Conservation (phyloP, 2,797 vertebrate genomes). For the Gymnothorax reevesii region DNA sequence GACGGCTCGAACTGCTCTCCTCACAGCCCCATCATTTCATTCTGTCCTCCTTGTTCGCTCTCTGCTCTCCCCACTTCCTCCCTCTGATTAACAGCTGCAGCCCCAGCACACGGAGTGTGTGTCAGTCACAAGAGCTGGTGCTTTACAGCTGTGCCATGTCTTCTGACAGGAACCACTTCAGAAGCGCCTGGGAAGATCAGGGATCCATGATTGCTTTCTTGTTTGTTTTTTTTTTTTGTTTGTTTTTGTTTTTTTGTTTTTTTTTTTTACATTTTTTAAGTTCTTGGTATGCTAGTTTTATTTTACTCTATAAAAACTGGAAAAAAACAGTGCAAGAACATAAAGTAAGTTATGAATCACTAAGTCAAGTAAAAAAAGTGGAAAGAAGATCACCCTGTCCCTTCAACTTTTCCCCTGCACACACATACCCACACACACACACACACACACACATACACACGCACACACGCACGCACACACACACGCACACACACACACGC, state of each 20-base stretch:
- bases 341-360: conserved; percentile 28
- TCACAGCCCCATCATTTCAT: not conserved
- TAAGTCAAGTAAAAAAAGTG: conserved; percentile 26
- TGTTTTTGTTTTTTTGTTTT: not conserved
- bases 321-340: conserved; percentile 10
- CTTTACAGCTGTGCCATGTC: not conserved
- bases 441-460: conserved; percentile 44
- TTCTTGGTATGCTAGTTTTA: conserved; percentile 21
- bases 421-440: conserved; percentile 42
- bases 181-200: not conserved
- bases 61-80: not conserved
- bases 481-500: conserved; percentile 46
- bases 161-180: conserved; percentile 1
- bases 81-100: not conserved
- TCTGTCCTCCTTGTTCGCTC: not conserved
- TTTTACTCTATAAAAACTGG: conserved; percentile 26
- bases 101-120: conserved; percentile 1
- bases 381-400: conserved; percentile 35
- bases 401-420: conserved; percentile 31
- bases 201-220: conserved; percentile 14
- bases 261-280: conserved; percentile 13
- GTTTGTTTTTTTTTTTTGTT: not conserved
- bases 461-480: too few species aligned
- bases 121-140: conserved; percentile 19
- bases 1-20: conserved; percentile 61